phyloP scores from a whole-genome alignment of 2,888 invertebrate genomes.

The Icerya purchasi region DNA sequence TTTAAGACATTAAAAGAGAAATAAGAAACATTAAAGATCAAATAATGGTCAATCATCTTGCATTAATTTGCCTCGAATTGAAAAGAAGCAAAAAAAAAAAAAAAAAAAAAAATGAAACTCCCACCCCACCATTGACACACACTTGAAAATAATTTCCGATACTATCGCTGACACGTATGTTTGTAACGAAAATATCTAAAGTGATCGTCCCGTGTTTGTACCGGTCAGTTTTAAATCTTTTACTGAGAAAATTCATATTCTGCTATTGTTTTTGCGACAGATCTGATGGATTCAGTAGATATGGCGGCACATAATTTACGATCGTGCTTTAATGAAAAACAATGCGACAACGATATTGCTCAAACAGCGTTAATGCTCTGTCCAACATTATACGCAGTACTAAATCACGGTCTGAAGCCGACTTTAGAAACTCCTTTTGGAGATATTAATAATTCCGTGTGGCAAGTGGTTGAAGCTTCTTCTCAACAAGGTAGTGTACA shows the following conservation, averaged over 20 bases:
- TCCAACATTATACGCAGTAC: slow-evolving; percentile 60
- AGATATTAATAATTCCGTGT: slow-evolving; percentile 63
- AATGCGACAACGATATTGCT: slow-evolving; percentile 22
- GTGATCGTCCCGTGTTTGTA: too few species aligned
- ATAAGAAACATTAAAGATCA: too few species aligned
- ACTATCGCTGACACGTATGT: too few species aligned
- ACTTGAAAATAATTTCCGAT: too few species aligned
- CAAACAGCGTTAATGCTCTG: slow-evolving; percentile 47
- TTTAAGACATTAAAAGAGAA: too few species aligned
- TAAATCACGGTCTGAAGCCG: slow-evolving; percentile 65
- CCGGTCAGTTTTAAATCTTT: slow-evolving; percentile 2
- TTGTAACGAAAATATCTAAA: too few species aligned
- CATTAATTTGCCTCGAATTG: too few species aligned
- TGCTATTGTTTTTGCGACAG: slow-evolving; percentile 29
- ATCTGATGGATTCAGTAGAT: slow-evolving; percentile 46
- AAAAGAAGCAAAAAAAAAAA: too few species aligned
- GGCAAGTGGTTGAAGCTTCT: slow-evolving; percentile 74
- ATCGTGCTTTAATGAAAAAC: slow-evolving; percentile 46
- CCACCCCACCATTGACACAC: too few species aligned
- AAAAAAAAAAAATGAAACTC: too few species aligned
- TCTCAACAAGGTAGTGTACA: slow-evolving; percentile 73
- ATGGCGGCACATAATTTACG: slow-evolving; percentile 42
- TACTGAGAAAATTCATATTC: slow-evolving; percentile 2
- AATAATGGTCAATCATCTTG: too few species aligned
- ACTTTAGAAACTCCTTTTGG: slow-evolving; percentile 66